phyloP scores from a whole-genome alignment of 2,888 invertebrate genomes.

The Chesias legatella region DNA sequence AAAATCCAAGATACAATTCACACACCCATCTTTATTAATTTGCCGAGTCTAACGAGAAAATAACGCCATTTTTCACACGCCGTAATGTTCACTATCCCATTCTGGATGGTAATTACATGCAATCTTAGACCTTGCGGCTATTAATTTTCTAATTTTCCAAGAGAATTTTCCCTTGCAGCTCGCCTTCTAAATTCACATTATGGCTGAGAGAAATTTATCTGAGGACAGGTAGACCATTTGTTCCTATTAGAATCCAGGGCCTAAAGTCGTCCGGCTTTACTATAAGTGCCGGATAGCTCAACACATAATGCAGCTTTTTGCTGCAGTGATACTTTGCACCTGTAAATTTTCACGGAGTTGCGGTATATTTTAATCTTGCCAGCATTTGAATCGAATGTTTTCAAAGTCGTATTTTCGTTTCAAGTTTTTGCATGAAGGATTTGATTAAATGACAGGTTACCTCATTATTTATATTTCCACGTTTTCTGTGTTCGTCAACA shows the following conservation, averaged over 20 bases:
- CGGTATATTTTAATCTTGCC: too few relatives aligned
- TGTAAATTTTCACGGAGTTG: not conserved
- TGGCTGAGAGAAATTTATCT: constrained; percentile 42
- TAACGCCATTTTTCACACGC: constrained; percentile 30
- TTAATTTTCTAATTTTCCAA: constrained; percentile 30
- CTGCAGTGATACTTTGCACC: constrained; percentile 2
- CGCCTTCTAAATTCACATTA: constrained; percentile 40
- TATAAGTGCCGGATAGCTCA: constrained; percentile 3
- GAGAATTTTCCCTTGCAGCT: constrained; percentile 28
- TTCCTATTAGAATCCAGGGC: constrained; percentile 38
- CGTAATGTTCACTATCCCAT: constrained; percentile 28
- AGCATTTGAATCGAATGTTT: too few relatives aligned
- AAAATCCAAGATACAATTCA: too few relatives aligned
- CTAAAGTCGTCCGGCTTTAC: constrained; percentile 15
- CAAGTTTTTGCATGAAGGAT: too few relatives aligned
- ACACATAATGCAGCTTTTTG: constrained; percentile 10
- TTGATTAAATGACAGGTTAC: too few relatives aligned
- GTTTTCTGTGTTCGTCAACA: too few relatives aligned
- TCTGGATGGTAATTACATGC: constrained; percentile 28
- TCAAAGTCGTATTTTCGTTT: too few relatives aligned
- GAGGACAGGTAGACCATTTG: constrained; percentile 38
- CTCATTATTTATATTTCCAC: too few relatives aligned
- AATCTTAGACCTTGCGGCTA: constrained; percentile 30
- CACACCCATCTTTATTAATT: constrained; percentile 17
- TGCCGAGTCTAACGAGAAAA: constrained; percentile 26